Evolutionary conservation across 2,888 invertebrate species (phyloP).

Genomic region (Heteropelma amictum): DNA sequence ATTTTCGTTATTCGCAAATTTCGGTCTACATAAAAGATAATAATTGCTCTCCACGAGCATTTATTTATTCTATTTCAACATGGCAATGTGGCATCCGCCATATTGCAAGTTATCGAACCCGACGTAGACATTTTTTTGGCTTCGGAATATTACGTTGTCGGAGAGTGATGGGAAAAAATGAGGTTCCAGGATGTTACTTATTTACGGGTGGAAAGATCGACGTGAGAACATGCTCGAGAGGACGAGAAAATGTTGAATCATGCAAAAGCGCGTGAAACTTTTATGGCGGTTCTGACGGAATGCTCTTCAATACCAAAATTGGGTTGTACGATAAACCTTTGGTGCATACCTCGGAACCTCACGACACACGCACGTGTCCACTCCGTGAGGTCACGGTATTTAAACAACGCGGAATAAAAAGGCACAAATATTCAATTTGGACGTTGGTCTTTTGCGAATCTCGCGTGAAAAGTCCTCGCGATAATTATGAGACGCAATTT

Average conservation of each 20-base stretch:
- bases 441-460: background rate
- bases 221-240: background rate
- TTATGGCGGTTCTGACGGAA: background rate
- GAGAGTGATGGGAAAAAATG: background rate
- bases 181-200: background rate
- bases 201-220: background rate
- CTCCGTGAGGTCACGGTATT: background rate
- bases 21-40: no score
- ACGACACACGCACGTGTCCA: background rate
- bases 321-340: background rate
- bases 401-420: background rate
- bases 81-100: no score
- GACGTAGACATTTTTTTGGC: background rate
- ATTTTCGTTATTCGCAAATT: no score
- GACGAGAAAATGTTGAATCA: background rate
- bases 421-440: background rate
- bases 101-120: no score
- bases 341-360: background rate
- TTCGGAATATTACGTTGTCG: background rate
- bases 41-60: no score
- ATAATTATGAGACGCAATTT: slow-evolving; percentile 8
- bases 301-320: background rate
- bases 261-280: slow-evolving; percentile 2
- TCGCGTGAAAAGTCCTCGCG: slow-evolving; percentile 4
- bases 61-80: no score